Conservation (phyloP, 2,888 invertebrate genomes). For the Ernsta delagoae region DNA sequence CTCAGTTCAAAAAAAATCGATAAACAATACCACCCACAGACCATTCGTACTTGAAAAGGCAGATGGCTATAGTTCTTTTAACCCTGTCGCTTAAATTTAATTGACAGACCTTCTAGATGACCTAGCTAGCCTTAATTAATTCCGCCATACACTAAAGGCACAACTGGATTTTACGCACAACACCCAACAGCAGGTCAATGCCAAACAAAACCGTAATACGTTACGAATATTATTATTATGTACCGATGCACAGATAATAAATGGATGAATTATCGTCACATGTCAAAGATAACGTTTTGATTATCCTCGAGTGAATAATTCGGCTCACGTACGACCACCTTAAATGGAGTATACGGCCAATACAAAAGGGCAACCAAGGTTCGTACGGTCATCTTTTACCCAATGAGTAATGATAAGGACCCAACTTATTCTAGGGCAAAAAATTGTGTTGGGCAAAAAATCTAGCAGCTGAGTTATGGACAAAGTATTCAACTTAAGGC, state of each 20-base stretch:
- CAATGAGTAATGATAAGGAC: constrained; percentile 22
- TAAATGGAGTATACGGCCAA: constrained; percentile 48
- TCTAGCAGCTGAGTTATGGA: too few species aligned
- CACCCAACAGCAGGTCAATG: constrained; percentile 36
- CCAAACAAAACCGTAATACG: constrained; percentile 17
- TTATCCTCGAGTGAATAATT: constrained; percentile 40
- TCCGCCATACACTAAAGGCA: not conserved
- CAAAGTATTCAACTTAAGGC: too few species aligned
- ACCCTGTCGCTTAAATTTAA: not conserved
- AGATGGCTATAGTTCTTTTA: not conserved
- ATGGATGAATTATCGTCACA: constrained; percentile 13
- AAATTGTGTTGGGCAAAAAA: too few species aligned
- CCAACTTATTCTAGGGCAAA: too few species aligned
- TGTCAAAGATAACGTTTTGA: constrained; percentile 28
- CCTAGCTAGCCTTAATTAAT: constrained; percentile 12
- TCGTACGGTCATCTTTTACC: constrained; percentile 41
- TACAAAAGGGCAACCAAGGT: constrained; percentile 52
- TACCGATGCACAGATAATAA: constrained; percentile 24
- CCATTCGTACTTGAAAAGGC: not conserved
- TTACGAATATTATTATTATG: constrained; percentile 9
- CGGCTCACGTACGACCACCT: constrained; percentile 49
- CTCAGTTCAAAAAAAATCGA: too few species aligned
- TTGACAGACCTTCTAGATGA: not conserved
- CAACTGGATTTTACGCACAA: constrained; percentile 19
- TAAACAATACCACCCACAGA: not conserved